These are phyloP conservation scores for Zoroaster sp. DNA, from an alignment of 53 echinoderm and acorn worm species.

Conservation along the genomic window DNA sequence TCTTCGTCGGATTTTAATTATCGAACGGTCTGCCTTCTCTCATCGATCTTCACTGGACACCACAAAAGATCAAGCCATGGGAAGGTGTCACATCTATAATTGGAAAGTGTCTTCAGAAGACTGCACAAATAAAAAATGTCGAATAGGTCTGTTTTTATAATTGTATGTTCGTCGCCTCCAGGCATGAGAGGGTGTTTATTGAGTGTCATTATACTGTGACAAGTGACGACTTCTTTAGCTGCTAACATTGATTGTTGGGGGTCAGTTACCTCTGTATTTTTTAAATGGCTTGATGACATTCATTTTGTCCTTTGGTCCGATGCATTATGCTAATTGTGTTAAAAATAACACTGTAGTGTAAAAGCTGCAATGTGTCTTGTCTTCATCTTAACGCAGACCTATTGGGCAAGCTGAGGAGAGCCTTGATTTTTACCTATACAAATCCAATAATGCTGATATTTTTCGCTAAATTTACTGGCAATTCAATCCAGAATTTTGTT, in stretches of 20 bases:
- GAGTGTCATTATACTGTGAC: neutral
- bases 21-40: neutral
- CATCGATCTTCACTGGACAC: neutral
- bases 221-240: neutral
- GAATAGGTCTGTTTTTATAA: neutral
- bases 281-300: neutral
- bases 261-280: neutral
- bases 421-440: no score
- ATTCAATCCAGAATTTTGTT: no score
- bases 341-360: no score
- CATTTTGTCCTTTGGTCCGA: neutral
- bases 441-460: no score
- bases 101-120: neutral
- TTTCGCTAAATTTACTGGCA: no score
- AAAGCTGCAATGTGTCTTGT: no score
- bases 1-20: neutral
- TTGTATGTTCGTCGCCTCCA: neutral
- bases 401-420: no score
- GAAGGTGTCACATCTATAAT: neutral
- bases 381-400: no score
- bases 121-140: neutral
- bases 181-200: neutral
- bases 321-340: no score
- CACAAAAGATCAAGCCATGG: neutral
- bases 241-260: neutral